Evolutionary conservation across 2,797 vertebrate genomes (phyloP), one percentile per base, ranked within the genome.

Genomic region (Heliangelus exortis): DNA sequence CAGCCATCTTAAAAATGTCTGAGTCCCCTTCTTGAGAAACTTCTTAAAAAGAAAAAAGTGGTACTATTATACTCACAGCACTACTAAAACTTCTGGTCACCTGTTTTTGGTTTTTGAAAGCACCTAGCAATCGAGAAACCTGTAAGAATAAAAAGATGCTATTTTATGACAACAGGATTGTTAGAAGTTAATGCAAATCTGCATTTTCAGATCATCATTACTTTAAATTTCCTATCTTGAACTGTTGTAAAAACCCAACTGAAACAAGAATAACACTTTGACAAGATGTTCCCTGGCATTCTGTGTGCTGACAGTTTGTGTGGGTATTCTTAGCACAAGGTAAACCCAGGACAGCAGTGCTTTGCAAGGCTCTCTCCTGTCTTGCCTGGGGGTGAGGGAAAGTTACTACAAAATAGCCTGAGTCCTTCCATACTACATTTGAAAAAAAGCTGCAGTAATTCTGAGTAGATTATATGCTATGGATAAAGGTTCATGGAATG

Each of bases 81-180:
- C 97, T 98, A 96, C 97, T 96, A 97, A 98, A 98, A 43, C 95
- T 97, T 98, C 97, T 98, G 94, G 98, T 98, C 95, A 98, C 98
- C 95, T 98, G 97, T 95, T 97, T 96, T 95, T 98, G 98, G 89
- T 76, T 98, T 96, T 96, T 98, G 91, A 99, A 95, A 65, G 97
- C 98, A 91, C 98, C 98, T 87, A 98, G 97, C 74, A 98, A 96
- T 84, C 97, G 98, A 79, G 98, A 98, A 92, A 99, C 98, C 99
- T 99, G 96, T 63, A 90, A 92, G 55, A 96, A 85, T 62, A 97
- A 51, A 76, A 65, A 66, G 10, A 89, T 12, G 47, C 3, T 58
- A 13, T 75, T 77, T 92, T 72, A 83, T 34, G 20, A 67, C 54
- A 84, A 23, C 3, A 2, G 2, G 6, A 67, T 54, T 87, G 78